Conservation (phyloP, 2,888 invertebrate species). For the Marronus borbonicus region DNA sequence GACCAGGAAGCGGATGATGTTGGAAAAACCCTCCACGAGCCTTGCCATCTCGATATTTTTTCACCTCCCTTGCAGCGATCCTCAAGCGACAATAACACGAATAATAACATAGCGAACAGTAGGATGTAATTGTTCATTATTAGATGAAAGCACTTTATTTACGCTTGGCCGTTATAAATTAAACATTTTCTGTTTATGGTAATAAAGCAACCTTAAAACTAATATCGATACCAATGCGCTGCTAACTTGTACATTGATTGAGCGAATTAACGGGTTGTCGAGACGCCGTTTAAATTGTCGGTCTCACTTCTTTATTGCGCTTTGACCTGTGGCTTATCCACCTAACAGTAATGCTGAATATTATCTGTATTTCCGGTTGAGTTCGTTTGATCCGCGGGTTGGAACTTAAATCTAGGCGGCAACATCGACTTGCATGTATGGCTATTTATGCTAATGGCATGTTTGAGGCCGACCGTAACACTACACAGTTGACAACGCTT, state of each 20-base stretch:
- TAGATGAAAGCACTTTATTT: conserved; percentile 15
- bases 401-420: conserved; percentile 34
- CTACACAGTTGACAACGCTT: conserved; percentile 51
- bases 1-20: conserved; percentile 62
- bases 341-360: conserved; percentile 66
- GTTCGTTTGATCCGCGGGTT: conserved; percentile 60
- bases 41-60: conserved; percentile 59
- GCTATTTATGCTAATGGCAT: conserved; percentile 25
- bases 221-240: conserved; percentile 18
- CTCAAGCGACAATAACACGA: conserved; percentile 17
- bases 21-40: conserved; percentile 61
- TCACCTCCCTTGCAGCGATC: conserved; percentile 50
- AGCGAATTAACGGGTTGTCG: conserved; percentile 40
- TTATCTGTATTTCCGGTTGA: conserved; percentile 67
- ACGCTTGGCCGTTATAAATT: neutral
- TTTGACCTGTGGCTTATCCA: conserved; percentile 56
- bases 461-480: conserved; percentile 6
- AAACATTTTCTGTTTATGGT: conserved; percentile 32
- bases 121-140: conserved; percentile 52
- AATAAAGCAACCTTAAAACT: conserved; percentile 15
- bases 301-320: conserved; percentile 49
- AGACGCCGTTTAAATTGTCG: neutral
- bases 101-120: conserved; percentile 43
- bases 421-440: conserved; percentile 42
- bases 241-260: conserved; percentile 18